Base-by-base conservation (phyloP, 1,140 invertebrate genomes). In the Drosophila jambulina region DNA sequence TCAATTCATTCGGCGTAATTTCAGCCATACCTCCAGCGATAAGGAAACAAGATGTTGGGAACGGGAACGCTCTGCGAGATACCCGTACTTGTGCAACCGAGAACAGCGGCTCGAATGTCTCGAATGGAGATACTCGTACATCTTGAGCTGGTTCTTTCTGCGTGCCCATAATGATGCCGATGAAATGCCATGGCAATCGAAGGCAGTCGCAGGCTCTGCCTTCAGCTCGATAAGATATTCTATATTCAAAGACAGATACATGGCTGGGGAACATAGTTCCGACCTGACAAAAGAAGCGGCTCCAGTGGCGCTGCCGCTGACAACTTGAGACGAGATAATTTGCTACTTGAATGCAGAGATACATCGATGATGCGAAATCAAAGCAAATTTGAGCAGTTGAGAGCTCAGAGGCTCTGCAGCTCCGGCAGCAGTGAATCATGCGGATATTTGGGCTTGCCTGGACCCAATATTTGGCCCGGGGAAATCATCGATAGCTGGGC, bases 311-410 rank as follows among this genome's bases (percentile, higher is more conserved):
- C 54, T 75, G 77, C 51, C 60, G 53, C 81, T 90, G 85, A 90
- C 85, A 88, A 81, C 85, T 88, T 79, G 85, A 88, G 85, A 88
- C 85, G 83, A 85, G 75, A 90, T 88, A 90, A 90, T 88, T 88
- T 88, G 85, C 85, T 85, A 85, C 85, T 88, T 84, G 70, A 90
- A 68, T 67, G 54, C 67, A 43, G 51, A 86, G 80, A 70, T 67
- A 62, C 45, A 57, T 79, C 72, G 71, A 63, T 70, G 64, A 78
- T 83, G 64, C 46, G 45, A 46, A 67, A 60, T 72, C 54, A 64
- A 71, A 72, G 56, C 43, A 67, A 74, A 67, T 60, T 62, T 64
- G 67, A 76, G 64, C 56, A 45, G 58, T 64, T 76, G 63, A 42
- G 60, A 63, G 67, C 38, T 58, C 38, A 19, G n/a, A 27, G 15